Percentiles rank a stretch among this genome's conserved stretches.
Conservation (phyloP, 2,797 vertebrate species). For the Toxotes lorentzi region DNA sequence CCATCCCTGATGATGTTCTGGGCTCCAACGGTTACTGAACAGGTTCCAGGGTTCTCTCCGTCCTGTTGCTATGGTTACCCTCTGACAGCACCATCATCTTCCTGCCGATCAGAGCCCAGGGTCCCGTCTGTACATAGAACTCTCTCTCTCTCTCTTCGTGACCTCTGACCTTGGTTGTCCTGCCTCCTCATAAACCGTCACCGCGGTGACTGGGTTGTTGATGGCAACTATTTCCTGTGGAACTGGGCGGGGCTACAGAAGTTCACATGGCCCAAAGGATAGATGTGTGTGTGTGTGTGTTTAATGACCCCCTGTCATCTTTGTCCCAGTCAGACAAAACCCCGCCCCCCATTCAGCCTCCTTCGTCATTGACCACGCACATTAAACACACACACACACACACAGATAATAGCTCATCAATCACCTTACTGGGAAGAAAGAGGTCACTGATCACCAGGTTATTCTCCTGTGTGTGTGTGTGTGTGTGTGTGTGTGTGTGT, state of each 20-base stretch:
- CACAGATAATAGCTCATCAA: conserved; percentile 52
- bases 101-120: background rate
- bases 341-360: conserved; percentile 62
- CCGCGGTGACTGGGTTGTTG: conserved; percentile 62
- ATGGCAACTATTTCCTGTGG: conserved; percentile 77
- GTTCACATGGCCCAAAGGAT: conserved; percentile 48
- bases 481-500: conserved; percentile 6
- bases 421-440: conserved; percentile 53
- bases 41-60: background rate
- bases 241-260: conserved; percentile 49
- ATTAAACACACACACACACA: conserved; percentile 47
- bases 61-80: conserved; percentile 4
- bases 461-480: conserved; percentile 11
- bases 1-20: too few species aligned
- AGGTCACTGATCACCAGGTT: conserved; percentile 32
- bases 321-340: conserved; percentile 65
- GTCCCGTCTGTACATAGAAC: background rate
- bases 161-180: conserved; percentile 72
- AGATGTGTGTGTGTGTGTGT: conserved; percentile 36
- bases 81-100: too few species aligned
- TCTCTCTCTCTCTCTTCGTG: conserved; percentile 1
- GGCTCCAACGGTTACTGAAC: too few species aligned
- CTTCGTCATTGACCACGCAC: conserved; percentile 58
- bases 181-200: conserved; percentile 72
- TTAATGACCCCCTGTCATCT: conserved; percentile 66